These are phyloP conservation scores for Tachycineta bicolor DNA, from an alignment of 2,113 vertebrate species.

Conservation along the genomic window DNA sequence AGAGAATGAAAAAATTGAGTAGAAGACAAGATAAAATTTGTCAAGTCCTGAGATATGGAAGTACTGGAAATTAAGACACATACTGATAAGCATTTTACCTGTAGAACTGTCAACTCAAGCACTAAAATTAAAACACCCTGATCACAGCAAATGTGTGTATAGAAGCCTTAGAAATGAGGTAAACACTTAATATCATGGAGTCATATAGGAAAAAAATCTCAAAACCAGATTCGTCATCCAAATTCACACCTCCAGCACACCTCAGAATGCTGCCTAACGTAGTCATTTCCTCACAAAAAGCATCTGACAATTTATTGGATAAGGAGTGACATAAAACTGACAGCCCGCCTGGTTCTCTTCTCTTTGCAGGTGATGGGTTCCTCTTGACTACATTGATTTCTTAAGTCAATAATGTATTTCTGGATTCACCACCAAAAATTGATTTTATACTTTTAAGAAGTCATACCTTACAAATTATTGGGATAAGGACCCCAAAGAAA, in stretches of 20 bases:
- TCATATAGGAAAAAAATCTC: background rate
- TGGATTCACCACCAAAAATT: background rate
- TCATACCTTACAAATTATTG: background rate
- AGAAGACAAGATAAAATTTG: background rate
- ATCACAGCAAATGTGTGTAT: background rate
- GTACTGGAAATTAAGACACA: background rate
- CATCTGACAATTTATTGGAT: background rate
- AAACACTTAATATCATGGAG: background rate
- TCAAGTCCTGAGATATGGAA: background rate
- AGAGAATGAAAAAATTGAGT: background rate
- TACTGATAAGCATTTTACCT: background rate
- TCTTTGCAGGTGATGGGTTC: background rate
- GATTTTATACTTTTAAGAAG: background rate
- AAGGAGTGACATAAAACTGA: background rate
- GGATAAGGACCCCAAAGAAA: background rate
- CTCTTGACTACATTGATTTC: background rate
- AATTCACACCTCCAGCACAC: background rate
- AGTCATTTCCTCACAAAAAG: background rate
- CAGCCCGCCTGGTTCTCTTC: background rate
- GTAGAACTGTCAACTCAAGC: background rate
- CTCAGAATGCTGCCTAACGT: background rate
- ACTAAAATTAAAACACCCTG: background rate
- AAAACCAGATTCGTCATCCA: rapidly evolving
- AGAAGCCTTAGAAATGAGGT: background rate
- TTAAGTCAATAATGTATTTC: background rate